These are phyloP conservation scores for Caenorhabditis remanei DNA, from an alignment of 1,140 invertebrate genomes.

Conservation along the genomic window DNA sequence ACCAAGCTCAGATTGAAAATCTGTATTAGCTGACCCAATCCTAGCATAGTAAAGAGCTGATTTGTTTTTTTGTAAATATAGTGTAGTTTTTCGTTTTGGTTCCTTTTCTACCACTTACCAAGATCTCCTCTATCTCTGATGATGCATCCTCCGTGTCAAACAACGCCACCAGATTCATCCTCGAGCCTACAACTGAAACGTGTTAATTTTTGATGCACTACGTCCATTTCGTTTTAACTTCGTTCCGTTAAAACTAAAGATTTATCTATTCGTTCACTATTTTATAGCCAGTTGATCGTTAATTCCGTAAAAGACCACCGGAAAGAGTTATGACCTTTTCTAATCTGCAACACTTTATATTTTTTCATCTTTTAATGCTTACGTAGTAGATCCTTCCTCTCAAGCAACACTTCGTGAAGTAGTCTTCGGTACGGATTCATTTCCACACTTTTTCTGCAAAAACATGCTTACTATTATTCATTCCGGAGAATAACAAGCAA, in stretches of 20 bases:
- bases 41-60: not conserved
- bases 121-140: conserved; percentile 29
- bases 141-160: conserved; percentile 37
- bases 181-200: conserved; percentile 1
- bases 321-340: not conserved
- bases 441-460: conserved; percentile 39
- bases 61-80: not conserved
- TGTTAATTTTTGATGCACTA: conserved; percentile 40
- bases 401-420: conserved; percentile 38
- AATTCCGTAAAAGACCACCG: conserved; percentile 24
- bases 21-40: not conserved
- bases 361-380: conserved; percentile 38
- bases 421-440: conserved; percentile 30
- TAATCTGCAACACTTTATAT: conserved; percentile 6
- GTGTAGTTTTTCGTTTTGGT: not conserved
- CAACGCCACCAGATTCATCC: conserved; percentile 21
- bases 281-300: not conserved
- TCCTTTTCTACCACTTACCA: not conserved
- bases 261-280: not conserved
- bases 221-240: not conserved
- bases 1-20: too few species aligned
- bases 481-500: not conserved
- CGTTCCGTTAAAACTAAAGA: conserved; percentile 5
- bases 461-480: not conserved
- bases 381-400: conserved; percentile 58